Evolutionary conservation across 2,888 invertebrate species (phyloP).

Genomic region (Rhyacophila evoluta): DNA sequence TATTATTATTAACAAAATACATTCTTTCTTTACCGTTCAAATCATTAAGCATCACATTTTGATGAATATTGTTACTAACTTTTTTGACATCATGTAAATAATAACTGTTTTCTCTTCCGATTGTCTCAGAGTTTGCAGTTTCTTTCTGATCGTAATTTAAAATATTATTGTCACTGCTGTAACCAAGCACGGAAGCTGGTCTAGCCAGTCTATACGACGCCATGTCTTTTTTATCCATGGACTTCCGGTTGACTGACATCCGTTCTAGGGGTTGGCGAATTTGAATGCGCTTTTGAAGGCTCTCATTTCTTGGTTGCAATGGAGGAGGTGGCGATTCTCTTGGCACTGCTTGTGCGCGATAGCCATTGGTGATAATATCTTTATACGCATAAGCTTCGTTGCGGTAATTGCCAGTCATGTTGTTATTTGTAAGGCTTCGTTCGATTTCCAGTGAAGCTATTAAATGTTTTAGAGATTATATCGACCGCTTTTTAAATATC

Average conservation of each 20-base stretch:
- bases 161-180: not conserved
- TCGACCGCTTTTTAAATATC: not conserved
- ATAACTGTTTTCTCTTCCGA: not conserved
- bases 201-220: not conserved
- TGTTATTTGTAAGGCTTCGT: not conserved
- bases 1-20: too few relatives aligned
- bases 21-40: too few relatives aligned
- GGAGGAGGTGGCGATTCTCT: not conserved
- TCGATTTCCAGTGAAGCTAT: not conserved
- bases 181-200: not conserved
- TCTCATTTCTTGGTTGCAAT: not conserved
- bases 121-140: not conserved
- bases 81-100: not conserved
- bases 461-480: slow-evolving; percentile 6
- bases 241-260: not conserved
- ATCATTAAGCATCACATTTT: too few relatives aligned
- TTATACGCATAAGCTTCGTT: slow-evolving; percentile 44
- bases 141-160: too few relatives aligned
- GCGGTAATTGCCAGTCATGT: slow-evolving; percentile 10
- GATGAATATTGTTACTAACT: too few relatives aligned
- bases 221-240: not conserved
- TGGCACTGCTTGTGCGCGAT: not conserved
- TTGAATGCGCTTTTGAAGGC: not conserved
- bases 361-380: slow-evolving; percentile 34
- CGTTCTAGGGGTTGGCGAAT: not conserved